A percentile compares a stretch with the other conserved stretches of the same genome.
These are phyloP conservation scores for Apodemia zela DNA, from an alignment of 2,888 invertebrate species.

Conservation along the genomic window DNA sequence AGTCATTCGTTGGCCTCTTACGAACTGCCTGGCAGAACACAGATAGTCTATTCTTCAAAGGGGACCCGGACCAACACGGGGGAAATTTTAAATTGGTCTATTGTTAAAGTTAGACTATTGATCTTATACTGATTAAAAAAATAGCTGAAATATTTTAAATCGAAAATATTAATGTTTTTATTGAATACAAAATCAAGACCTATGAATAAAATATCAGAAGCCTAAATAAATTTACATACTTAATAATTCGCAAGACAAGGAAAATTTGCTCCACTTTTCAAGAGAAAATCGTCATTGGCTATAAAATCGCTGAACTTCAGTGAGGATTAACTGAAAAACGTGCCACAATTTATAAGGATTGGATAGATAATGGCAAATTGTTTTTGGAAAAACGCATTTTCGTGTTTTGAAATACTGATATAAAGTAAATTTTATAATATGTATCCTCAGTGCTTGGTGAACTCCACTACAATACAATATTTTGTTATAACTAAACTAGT, in stretches of 20 bases:
- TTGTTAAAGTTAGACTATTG: too few species aligned
- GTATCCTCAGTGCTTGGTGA: too few species aligned
- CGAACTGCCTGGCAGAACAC: too few species aligned
- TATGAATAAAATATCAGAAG: conserved; percentile 20
- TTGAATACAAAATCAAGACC: conserved; percentile 15
- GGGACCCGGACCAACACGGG: too few species aligned
- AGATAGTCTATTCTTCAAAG: too few species aligned
- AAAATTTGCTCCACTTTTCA: conserved; percentile 14
- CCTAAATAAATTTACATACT: conserved; percentile 21
- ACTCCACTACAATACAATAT: too few species aligned
- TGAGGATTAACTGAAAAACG: conserved; percentile 8
- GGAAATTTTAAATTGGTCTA: too few species aligned
- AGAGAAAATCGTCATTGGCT: conserved; percentile 4
- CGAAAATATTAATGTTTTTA: conserved; percentile 8
- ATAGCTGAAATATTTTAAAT: neutral
- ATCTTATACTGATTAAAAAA: neutral
- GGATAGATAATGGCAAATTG: neutral
- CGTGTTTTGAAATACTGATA: too few species aligned
- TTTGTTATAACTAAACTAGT: too few species aligned
- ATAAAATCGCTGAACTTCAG: neutral
- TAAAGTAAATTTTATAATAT: too few species aligned
- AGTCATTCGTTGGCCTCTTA: too few species aligned
- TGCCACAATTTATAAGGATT: neutral
- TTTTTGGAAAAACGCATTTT: too few species aligned
- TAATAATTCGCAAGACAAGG: conserved; percentile 16